Conservation (phyloP, 2,797 vertebrate genomes). For the Helarctos malayanus region DNA sequence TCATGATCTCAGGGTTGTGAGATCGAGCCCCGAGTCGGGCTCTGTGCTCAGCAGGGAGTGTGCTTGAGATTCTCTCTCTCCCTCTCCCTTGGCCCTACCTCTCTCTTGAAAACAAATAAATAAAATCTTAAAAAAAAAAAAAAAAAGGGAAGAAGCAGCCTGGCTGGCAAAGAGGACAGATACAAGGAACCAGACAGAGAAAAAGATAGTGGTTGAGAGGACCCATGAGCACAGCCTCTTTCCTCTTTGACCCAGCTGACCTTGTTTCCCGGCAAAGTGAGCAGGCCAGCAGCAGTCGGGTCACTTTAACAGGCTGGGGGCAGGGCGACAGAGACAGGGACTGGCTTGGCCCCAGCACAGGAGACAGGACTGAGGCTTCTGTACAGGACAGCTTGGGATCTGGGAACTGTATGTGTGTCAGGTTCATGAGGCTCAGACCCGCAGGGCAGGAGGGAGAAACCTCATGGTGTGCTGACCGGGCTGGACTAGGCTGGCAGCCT, state of each 20-base stretch:
- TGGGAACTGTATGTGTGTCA: accelerated
- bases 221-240: not conserved
- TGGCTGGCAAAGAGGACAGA: not conserved
- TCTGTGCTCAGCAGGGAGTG: not conserved
- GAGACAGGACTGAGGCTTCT: not conserved
- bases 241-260: not conserved
- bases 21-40: accelerated
- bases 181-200: not conserved
- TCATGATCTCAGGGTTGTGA: not conserved
- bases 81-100: not conserved
- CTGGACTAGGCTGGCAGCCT: not conserved
- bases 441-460: not conserved
- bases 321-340: not conserved
- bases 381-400: accelerated
- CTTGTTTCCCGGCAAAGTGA: not conserved
- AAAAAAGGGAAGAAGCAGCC: no score
- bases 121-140: not conserved
- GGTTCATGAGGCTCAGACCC: not conserved
- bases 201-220: not conserved
- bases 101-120: not conserved
- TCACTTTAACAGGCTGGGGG: not conserved
- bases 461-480: not conserved
- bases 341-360: accelerated
- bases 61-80: not conserved
- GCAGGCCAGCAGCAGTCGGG: not conserved